Conservation (phyloP, 2,888 invertebrate genomes). For the Mechanitis mazaeus region DNA sequence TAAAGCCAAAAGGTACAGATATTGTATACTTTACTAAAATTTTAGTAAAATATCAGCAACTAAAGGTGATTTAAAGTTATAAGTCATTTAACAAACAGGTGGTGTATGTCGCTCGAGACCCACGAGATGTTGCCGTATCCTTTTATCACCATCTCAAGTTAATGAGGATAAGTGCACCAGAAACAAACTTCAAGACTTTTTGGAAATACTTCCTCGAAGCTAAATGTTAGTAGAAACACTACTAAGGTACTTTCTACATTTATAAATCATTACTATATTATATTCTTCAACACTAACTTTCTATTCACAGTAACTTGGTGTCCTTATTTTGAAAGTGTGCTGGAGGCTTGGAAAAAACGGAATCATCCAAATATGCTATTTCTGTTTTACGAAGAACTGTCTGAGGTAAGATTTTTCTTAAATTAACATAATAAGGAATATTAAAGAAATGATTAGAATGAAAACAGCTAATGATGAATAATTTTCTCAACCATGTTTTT, state of each 20-base stretch:
- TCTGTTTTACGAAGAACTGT: conserved; percentile 87
- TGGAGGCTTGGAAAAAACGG: conserved; percentile 80
- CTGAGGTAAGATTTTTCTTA: conserved; percentile 64
- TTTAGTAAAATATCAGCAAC: too few species aligned
- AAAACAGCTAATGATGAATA: too few species aligned
- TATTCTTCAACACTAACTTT: too few species aligned
- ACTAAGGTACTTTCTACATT: too few species aligned
- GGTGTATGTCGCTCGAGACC: conserved; percentile 26
- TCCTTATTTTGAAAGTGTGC: conserved; percentile 84
- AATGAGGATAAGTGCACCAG: conserved; percentile 58
- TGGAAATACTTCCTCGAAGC: conserved; percentile 79
- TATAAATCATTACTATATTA: too few species aligned
- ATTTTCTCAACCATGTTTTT: too few species aligned
- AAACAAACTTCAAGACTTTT: conserved; percentile 74
- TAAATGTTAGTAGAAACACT: conserved; percentile 79
- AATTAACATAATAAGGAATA: too few species aligned
- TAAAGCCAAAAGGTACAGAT: conserved; percentile 41
- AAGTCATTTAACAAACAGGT: conserved; percentile 40
- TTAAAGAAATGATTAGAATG: too few species aligned
- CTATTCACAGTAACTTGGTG: conserved; percentile 34
- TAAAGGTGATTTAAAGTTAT: neutral
- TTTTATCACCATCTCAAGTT: neutral
- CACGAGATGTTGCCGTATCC: neutral
- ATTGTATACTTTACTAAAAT: too few species aligned
- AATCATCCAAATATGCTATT: conserved; percentile 83